Percentiles rank a stretch among this genome's conserved stretches.
These are phyloP conservation scores for Poecilia latipinna DNA, from an alignment of 2,113 vertebrate species.

Conservation along the genomic window DNA sequence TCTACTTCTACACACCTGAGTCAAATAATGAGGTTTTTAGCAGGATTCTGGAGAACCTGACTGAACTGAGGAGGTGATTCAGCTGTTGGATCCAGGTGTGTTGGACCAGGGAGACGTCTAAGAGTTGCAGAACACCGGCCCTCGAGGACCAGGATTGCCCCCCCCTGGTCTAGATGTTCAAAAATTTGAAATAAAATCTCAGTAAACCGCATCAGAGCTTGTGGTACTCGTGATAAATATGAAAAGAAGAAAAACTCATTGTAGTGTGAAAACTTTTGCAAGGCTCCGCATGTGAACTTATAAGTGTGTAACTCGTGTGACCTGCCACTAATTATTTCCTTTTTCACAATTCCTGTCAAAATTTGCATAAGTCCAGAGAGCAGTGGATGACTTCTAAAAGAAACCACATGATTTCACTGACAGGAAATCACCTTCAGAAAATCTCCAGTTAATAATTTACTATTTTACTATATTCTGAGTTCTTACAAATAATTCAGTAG, in stretches of 20 bases:
- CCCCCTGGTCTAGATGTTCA: background rate
- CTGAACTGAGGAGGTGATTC: too few species aligned
- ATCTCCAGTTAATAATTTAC: constrained; percentile 12
- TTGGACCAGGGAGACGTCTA: too few species aligned
- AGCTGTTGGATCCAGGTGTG: too few species aligned
- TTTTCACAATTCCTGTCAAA: constrained; percentile 27
- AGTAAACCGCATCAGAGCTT: too few species aligned
- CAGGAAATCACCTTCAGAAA: constrained; percentile 19
- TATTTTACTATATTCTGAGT: constrained; percentile 12
- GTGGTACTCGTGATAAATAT: too few species aligned
- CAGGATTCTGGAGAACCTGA: too few species aligned
- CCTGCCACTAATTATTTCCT: constrained; percentile 9
- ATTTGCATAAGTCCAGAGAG: constrained; percentile 36
- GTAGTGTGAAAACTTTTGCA: background rate
- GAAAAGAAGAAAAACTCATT: too few species aligned
- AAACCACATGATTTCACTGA: constrained; percentile 24
- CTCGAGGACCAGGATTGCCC: too few species aligned
- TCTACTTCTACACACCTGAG: too few species aligned
- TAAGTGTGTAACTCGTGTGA: background rate
- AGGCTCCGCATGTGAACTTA: background rate
- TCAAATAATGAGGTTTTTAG: too few species aligned
- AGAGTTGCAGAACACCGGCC: too few species aligned
- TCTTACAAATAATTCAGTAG: background rate
- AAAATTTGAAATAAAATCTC: too few species aligned
- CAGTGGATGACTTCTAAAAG: constrained; percentile 16